Conservation (phyloP, 2,888 invertebrate genomes). For the Eubasilissa splendida region DNA sequence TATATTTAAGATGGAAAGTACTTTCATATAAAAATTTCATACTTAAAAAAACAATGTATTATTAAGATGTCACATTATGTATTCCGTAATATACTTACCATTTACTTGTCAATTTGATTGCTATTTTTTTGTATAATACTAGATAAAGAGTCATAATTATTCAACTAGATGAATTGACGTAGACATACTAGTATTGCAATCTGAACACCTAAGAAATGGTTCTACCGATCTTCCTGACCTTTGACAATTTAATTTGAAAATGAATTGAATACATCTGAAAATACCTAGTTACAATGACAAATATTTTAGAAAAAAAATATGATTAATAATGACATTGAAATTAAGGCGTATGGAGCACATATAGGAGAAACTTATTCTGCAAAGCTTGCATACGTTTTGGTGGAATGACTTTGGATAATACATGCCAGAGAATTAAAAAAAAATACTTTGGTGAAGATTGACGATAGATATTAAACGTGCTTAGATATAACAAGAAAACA, state of each 20-base stretch:
- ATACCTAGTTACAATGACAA: background rate
- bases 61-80: too few species aligned
- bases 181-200: background rate
- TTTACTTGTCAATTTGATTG: too few species aligned
- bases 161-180: too few species aligned
- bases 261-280: background rate
- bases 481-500: constrained; percentile 13
- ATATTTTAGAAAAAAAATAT: background rate
- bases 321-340: constrained; percentile 33
- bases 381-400: too few species aligned
- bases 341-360: background rate
- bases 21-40: too few species aligned
- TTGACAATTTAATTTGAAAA: background rate
- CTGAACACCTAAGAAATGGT: background rate
- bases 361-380: constrained; percentile 1
- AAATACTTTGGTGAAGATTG: background rate
- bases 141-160: too few species aligned
- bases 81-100: too few species aligned
- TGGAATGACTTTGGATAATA: background rate
- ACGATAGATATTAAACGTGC: background rate
- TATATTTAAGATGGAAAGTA: too few species aligned
- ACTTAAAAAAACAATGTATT: too few species aligned
- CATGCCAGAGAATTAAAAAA: background rate
- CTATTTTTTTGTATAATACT: too few species aligned
- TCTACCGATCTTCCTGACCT: background rate